Evolutionary conservation across 2,888 invertebrate species (phyloP).

Genomic region (Hypercompe scribonia): DNA sequence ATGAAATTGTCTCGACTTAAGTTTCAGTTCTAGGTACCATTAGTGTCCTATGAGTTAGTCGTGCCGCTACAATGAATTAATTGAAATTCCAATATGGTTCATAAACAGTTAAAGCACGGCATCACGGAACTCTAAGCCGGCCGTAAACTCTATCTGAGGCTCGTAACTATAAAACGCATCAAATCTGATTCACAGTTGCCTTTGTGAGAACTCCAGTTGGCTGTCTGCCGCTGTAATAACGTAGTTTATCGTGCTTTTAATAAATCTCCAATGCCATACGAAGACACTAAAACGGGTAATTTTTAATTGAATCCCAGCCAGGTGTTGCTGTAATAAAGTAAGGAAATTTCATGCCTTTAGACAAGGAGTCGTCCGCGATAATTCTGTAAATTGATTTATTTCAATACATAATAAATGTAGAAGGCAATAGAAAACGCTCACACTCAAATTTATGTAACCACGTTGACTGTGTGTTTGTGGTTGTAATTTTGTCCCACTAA

Average conservation of each 20-base stretch:
- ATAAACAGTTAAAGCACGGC: conserved; percentile 54
- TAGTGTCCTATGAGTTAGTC: conserved; percentile 24
- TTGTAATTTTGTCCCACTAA: conserved; percentile 43
- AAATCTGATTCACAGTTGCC: conserved; percentile 76
- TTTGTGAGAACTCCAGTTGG: conserved; percentile 71
- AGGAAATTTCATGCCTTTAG: conserved; percentile 63
- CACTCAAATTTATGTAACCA: conserved; percentile 51
- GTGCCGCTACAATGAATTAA: conserved; percentile 49
- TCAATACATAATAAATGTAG: conserved; percentile 23
- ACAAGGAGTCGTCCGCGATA: conserved; percentile 46
- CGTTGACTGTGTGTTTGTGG: conserved; percentile 31
- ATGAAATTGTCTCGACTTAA: conserved; percentile 12
- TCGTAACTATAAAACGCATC: conserved; percentile 77
- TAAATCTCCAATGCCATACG: conserved; percentile 66
- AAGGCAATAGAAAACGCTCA: conserved; percentile 34
- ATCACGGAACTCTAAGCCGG: conserved; percentile 62
- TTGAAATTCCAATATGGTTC: conserved; percentile 58
- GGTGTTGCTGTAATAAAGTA: conserved; percentile 72
- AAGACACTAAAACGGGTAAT: conserved; percentile 70
- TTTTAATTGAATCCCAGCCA: conserved; percentile 78
- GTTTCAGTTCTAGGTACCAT: conserved; percentile 33
- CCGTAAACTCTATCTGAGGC: conserved; percentile 71
- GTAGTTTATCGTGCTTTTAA: conserved; percentile 75
- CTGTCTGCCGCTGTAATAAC: conserved; percentile 67
- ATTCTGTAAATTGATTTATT: conserved; percentile 43